Base-by-base conservation (phyloP, 1,140 invertebrate species). In the Teleogryllus occipitalis region DNA sequence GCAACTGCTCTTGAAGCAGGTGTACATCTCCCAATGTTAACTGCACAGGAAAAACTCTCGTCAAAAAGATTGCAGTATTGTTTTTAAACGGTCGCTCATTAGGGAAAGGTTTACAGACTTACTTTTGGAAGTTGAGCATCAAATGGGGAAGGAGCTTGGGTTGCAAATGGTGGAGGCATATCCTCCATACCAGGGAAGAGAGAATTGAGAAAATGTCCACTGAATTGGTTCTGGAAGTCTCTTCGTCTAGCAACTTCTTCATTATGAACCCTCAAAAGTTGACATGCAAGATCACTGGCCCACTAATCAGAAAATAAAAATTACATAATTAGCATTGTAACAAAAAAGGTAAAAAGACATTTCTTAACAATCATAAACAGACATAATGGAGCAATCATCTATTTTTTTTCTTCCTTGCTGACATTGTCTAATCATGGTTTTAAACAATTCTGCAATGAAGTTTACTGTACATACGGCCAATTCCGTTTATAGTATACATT, bases 181-280 rank as follows among this genome's bases (percentile, higher is more conserved):
- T 97, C 95, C 76, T 94, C 92, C 86, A 98, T 90, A 0, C 97
- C 97, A 7, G 94, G 93, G 84, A 98, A 98, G 46, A 98, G 85
- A 21, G 89, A 89, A 79, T 91, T 92, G 3, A 98, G 85, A 84
- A 98, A 98, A 85, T 98, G 96, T 0, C 93, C 93, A 15, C 95
- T 92, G 84, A 96, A 94, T 82, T 91, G 88, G 0, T 84, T 83
- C 80, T 92, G 90, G 85, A 97, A 97, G 4, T 92, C 90, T 80
- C 91, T 89, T 22, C 96, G 86, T 8, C 91, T 84, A 0, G 86
- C 86, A 7, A 95, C 86, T 86, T 97, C 96, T 81, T 94, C 92
- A 81, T 90, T 91, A 85, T 96, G 91, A 22, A 96, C 91, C 18
- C 90, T 90, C 74, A 92, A 84, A 39, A 95, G 86, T 82, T 95